phyloP scores from a whole-genome alignment of 2,888 invertebrate species.

The Dioctria linearis region DNA sequence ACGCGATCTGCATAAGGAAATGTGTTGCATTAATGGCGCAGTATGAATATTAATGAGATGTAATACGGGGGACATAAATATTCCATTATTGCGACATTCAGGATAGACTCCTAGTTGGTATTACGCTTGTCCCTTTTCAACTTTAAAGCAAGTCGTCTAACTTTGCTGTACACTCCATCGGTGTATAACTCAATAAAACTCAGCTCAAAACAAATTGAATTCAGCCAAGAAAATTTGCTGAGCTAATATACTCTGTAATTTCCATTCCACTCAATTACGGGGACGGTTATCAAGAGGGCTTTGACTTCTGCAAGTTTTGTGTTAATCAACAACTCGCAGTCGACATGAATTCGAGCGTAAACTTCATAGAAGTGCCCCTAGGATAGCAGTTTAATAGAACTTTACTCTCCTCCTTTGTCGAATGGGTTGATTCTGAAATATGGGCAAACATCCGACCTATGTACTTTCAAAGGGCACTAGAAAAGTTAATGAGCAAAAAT shows the following conservation, averaged over 20 bases:
- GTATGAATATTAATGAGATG: constrained; percentile 55
- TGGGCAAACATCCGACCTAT: no score
- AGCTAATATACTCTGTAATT: constrained; percentile 5
- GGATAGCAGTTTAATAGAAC: no score
- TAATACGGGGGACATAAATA: constrained; percentile 52
- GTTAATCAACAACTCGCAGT: no score
- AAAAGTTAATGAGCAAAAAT: background rate
- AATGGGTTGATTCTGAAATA: no score
- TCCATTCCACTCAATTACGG: constrained; percentile 13
- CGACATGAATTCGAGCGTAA: no score
- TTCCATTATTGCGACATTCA: constrained; percentile 54
- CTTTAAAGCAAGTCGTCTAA: background rate
- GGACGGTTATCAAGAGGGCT: background rate
- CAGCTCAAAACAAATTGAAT: background rate
- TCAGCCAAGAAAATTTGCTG: background rate
- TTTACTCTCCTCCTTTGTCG: no score
- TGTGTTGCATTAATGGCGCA: constrained; percentile 55
- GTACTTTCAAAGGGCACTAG: background rate
- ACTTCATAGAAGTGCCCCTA: no score
- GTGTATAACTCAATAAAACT: background rate
- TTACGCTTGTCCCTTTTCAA: background rate
- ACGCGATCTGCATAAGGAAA: constrained; percentile 52
- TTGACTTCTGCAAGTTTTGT: background rate
- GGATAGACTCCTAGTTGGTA: constrained; percentile 2
- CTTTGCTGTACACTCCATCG: background rate